phyloP scores from a whole-genome alignment of 2,888 invertebrate species.

The Xylophagus ater region DNA sequence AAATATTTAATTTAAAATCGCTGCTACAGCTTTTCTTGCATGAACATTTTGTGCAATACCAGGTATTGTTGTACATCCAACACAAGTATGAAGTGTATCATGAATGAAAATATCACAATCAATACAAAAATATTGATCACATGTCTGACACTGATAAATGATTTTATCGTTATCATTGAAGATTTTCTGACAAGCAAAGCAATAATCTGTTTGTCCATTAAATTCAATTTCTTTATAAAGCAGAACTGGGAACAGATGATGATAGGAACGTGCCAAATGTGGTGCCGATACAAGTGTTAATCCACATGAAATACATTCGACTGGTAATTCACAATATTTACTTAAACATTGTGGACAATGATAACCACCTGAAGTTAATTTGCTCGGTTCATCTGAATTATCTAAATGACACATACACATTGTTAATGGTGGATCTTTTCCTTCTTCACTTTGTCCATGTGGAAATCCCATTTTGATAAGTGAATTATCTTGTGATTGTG shows the following conservation, averaged over 20 bases:
- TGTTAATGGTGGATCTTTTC: constrained; percentile 58
- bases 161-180: constrained; percentile 60
- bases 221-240: constrained; percentile 64
- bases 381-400: constrained; percentile 53
- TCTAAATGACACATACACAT: constrained; percentile 93
- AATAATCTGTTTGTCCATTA: constrained; percentile 48
- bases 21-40: constrained; percentile 27
- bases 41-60: constrained; percentile 26
- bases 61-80: constrained; percentile 75
- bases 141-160: constrained; percentile 73
- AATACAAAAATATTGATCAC: constrained; percentile 72
- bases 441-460: constrained; percentile 54
- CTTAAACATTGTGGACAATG: constrained; percentile 92
- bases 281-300: constrained; percentile 95
- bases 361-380: constrained; percentile 65
- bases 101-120: constrained; percentile 95
- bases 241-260: constrained; percentile 90
- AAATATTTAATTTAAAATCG: no score
- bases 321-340: constrained; percentile 96
- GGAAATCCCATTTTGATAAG: constrained; percentile 96
- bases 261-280: constrained; percentile 93
- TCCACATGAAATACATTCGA: constrained; percentile 92
- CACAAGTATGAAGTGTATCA: constrained; percentile 89
- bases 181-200: constrained; percentile 65
- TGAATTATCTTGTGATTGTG: constrained; percentile 58